These are phyloP conservation scores for Phoeniculus purpureus DNA, from an alignment of 2,797 vertebrate species.

Conservation along the genomic window DNA sequence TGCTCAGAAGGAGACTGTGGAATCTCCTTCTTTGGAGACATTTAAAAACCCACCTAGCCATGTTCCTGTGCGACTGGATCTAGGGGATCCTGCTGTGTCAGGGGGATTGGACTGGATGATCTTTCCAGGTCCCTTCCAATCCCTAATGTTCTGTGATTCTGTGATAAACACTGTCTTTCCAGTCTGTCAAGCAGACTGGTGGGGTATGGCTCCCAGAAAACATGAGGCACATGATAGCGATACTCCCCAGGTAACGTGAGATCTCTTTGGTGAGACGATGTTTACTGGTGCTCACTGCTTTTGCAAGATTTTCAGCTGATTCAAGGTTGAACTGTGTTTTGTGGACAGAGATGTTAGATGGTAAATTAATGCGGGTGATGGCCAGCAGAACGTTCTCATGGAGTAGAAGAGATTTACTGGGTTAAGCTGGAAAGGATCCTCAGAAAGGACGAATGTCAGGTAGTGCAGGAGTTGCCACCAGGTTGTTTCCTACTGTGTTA, in stretches of 20 bases:
- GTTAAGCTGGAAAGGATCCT: not conserved
- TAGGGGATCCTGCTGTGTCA: too few species aligned
- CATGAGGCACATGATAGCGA: rapidly evolving
- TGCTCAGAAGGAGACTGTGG: too few species aligned
- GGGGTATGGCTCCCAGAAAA: rapidly evolving
- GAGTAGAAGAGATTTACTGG: rapidly evolving
- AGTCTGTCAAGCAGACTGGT: not conserved
- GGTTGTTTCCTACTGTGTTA: not conserved
- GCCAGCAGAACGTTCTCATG: not conserved
- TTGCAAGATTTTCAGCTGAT: not conserved
- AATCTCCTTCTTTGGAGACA: too few species aligned
- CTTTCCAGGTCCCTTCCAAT: too few species aligned
- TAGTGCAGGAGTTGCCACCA: not conserved
- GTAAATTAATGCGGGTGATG: not conserved
- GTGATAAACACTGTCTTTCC: not conserved
- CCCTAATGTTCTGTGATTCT: too few species aligned
- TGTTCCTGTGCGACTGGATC: too few species aligned
- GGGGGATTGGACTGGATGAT: too few species aligned
- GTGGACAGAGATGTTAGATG: rapidly evolving
- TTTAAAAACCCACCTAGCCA: too few species aligned
- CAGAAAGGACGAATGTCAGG: not conserved
- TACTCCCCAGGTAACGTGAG: not conserved
- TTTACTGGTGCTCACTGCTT: rapidly evolving
- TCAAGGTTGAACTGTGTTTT: not conserved
- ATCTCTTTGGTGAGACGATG: not conserved